Conservation (phyloP, 2,888 invertebrate species). For the Drosophila subquinaria region DNA sequence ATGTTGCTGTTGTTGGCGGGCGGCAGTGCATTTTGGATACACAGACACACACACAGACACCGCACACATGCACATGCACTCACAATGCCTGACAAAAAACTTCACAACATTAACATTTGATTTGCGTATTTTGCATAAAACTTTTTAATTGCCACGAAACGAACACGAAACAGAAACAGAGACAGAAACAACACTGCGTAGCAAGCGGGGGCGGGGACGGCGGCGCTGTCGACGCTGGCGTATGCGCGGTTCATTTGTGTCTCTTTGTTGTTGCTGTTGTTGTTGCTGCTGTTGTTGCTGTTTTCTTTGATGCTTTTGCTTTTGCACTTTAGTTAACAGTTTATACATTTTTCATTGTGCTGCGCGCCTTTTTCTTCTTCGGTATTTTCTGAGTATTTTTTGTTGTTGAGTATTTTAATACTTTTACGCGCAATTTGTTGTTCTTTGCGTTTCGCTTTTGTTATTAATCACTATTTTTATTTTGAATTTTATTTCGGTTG, state of each 20-base stretch:
- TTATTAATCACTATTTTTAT: slow-evolving; percentile 81
- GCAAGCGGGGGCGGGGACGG: slow-evolving; percentile 39
- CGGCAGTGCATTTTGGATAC: slow-evolving; percentile 69
- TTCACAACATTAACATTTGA: slow-evolving; percentile 59
- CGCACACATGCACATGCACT: slow-evolving; percentile 8
- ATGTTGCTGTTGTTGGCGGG: slow-evolving; percentile 37
- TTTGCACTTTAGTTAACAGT: slow-evolving; percentile 57
- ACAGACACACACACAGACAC: slow-evolving; percentile 23
- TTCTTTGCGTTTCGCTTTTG: slow-evolving; percentile 52
- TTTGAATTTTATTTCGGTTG: slow-evolving; percentile 73
- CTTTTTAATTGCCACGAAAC: slow-evolving; percentile 68
- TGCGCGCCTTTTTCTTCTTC: slow-evolving; percentile 50
- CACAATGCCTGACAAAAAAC: slow-evolving; percentile 13
- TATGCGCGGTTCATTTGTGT: slow-evolving; percentile 56
- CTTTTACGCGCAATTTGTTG: slow-evolving; percentile 60
- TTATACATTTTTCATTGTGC: slow-evolving; percentile 67
- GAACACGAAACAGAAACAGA: slow-evolving; percentile 44
- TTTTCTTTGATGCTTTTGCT: slow-evolving; percentile 20
- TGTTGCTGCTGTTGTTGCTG: slow-evolving; percentile 18
- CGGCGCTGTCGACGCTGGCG: slow-evolving; percentile 38
- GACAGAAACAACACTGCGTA: slow-evolving; percentile 22
- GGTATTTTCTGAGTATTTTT: slow-evolving; percentile 38
- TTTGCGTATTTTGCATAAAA: slow-evolving; percentile 59
- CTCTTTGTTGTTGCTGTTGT: slow-evolving; percentile 36
- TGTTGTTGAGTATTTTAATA: slow-evolving; percentile 11